Conservation (phyloP, 1,140 invertebrate genomes). For the Eriocheir sinensis region DNA sequence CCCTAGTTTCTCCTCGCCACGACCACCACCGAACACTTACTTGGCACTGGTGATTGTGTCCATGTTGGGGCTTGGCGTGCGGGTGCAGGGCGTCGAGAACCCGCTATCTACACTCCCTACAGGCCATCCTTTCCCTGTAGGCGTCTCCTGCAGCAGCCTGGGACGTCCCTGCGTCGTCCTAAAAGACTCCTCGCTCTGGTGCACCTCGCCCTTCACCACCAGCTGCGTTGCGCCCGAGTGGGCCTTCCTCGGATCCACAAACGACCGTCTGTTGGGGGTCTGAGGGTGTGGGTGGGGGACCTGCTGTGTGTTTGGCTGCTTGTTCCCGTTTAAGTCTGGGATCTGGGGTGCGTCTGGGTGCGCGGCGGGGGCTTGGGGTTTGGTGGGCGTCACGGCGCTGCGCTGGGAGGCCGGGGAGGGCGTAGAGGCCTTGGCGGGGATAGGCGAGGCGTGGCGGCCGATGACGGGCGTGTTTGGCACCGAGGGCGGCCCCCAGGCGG, state of each 20-base stretch:
- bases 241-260: neutral
- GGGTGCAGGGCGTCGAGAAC: slow-evolving; percentile 73
- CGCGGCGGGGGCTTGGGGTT: neutral
- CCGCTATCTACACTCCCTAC: slow-evolving; percentile 68
- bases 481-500: slow-evolving; percentile 77
- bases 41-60: slow-evolving; percentile 77
- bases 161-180: neutral
- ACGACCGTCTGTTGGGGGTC: neutral
- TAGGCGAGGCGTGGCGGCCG: slow-evolving; percentile 62
- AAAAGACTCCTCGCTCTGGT: neutral
- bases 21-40: too few relatives aligned
- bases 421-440: neutral
- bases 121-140: neutral
- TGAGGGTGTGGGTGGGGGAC: neutral
- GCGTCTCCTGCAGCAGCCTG: neutral
- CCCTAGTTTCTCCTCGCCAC: too few relatives aligned
- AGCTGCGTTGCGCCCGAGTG: neutral
- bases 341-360: neutral
- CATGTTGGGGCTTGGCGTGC: slow-evolving; percentile 74
- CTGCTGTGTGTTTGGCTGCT: neutral
- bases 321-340: too few relatives aligned
- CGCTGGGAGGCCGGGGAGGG: neutral
- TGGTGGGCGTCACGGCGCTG: neutral
- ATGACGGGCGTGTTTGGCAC: slow-evolving; percentile 78
- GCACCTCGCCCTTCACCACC: slow-evolving; percentile 61